Base-by-base conservation (phyloP, 2,888 invertebrate species). In the Ethmia dodecea region DNA sequence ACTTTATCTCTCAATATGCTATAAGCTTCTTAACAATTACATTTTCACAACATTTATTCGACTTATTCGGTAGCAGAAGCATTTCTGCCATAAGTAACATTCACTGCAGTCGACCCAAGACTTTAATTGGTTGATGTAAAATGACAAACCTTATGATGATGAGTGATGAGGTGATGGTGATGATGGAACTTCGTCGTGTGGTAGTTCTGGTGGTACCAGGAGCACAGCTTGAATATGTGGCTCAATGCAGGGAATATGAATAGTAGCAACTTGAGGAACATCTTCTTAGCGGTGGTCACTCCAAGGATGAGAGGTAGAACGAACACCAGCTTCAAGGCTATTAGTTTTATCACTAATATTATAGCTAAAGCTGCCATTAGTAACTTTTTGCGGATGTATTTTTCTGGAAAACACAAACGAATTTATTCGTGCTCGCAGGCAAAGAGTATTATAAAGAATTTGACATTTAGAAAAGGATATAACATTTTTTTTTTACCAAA, bases 221-320 rank as follows among this genome's bases (percentile, higher is more conserved):
- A 93, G 70, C 95, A 95, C 10, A 95, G 81, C 67, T 94, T 95
- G 83, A 95, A 95, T 41, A 95, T 88, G 64, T 94, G 93, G 35
- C 93, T 90, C 42, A 95, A 72, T 0, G 94, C 93, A 1, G 95
- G 95, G 76, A 95, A 94, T 24, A 95, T 61, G 86, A 95, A 95
- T 13, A 95, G 87, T 9, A 95, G 71, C 33, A 94, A 79, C 63
- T 95, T 95, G 27, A 95, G 80, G 57, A 95, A 88, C 53, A 95
- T 86, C 68, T 95, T 95, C 78, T 95, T 95, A 2, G 95, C 95
- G 0, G 94, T 91, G 1, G 92, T 92, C 11, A 94, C 90, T 2
- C 95, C 95, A 49, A 95, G 89, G 31, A 95, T 76, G 31, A 94
- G 72, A 0, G 95, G 95, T 42, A 94, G 75, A 12, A 95, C 86